phyloP scores from a whole-genome alignment of 2,888 invertebrate species.

The Sminthurides aquaticus region DNA sequence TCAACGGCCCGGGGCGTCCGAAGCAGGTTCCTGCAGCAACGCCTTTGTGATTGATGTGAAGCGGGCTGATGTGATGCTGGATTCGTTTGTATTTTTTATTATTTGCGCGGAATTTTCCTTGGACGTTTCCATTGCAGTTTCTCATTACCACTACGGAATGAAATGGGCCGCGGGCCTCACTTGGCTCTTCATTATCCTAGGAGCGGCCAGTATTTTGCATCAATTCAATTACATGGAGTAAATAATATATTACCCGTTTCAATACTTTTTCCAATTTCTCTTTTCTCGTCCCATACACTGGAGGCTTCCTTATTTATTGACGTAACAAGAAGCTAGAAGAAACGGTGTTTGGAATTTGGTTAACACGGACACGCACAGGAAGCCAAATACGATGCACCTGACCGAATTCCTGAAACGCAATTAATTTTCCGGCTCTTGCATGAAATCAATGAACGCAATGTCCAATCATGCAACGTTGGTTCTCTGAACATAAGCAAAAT shows the following conservation, averaged over 20 bases:
- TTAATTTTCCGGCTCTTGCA: too few relatives aligned
- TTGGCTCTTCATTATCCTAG: constrained; percentile 18
- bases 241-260: not conserved
- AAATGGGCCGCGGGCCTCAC: constrained; percentile 35
- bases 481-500: too few relatives aligned
- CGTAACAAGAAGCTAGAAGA: not conserved
- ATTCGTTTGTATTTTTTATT: constrained; percentile 21
- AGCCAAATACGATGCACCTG: too few relatives aligned
- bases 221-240: constrained; percentile 32
- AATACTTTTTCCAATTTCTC: too few relatives aligned
- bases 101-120: constrained; percentile 21
- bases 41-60: constrained; percentile 22
- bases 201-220: constrained; percentile 27
- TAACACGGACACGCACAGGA: too few relatives aligned
- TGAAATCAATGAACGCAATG: too few relatives aligned
- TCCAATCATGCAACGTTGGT: too few relatives aligned
- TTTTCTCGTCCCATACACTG: too few relatives aligned
- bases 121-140: constrained; percentile 26
- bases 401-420: too few relatives aligned
- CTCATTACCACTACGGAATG: constrained; percentile 23
- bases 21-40: not conserved
- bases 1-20: not conserved
- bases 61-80: constrained; percentile 26
- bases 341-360: too few relatives aligned
- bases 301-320: too few relatives aligned